Conservation (phyloP, 2,888 invertebrate species). For the Mantis religiosa region DNA sequence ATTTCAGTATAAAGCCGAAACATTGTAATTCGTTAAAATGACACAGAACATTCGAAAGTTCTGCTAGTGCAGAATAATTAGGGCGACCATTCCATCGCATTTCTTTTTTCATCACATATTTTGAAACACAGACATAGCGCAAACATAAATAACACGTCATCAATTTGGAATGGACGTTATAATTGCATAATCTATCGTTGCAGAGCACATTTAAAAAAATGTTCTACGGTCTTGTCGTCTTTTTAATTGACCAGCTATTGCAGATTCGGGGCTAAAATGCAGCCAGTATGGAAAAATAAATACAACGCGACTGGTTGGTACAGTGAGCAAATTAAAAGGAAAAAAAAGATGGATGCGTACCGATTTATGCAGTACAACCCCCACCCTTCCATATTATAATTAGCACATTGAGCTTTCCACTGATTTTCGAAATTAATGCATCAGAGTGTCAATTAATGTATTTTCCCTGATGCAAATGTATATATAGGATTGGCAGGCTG, state of each 20-base stretch:
- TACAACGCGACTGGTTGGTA: neutral
- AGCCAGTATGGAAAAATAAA: neutral
- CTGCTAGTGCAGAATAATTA: neutral
- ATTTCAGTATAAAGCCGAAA: too few relatives aligned
- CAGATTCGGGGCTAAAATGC: neutral
- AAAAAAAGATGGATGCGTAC: neutral
- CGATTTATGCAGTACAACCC: neutral
- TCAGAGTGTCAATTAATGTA: neutral
- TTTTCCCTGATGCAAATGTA: neutral
- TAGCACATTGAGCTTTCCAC: neutral
- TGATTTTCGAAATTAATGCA: neutral
- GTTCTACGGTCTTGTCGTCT: neutral
- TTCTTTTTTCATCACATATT: neutral
- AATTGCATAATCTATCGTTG: neutral
- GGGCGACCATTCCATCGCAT: neutral
- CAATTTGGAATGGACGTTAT: neutral
- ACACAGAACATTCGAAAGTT: neutral
- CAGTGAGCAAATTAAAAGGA: neutral
- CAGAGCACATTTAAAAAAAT: neutral
- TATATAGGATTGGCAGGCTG: neutral
- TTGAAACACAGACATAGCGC: neutral
- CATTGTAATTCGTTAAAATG: too few relatives aligned
- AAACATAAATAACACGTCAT: neutral
- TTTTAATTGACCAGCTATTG: neutral
- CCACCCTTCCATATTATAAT: neutral